Evolutionary conservation across 2,888 invertebrate species (phyloP), one percentile per base, ranked within the genome.

Genomic region (Thymelicus lineola): DNA sequence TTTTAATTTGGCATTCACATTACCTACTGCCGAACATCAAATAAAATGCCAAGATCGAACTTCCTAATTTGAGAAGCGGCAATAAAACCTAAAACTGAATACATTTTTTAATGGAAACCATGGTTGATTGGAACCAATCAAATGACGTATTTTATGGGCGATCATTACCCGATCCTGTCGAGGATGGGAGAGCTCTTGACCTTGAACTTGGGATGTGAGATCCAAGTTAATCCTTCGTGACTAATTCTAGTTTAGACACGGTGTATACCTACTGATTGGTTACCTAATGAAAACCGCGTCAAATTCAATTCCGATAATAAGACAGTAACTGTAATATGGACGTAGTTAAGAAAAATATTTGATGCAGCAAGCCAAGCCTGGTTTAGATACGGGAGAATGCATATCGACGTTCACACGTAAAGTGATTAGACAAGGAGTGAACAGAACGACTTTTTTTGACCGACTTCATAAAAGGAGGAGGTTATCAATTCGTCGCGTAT

Each of bases 121-220:
- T 84, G 78, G 80, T 85, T 90, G 88, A 90, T 91, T 91, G 90
- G 91, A 90, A 90, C 90, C 88, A 89, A 92, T 93, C 87, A 89
- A 87, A 90, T 87, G 83, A 85, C 84, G 81, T 90, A 85, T 87
- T 93, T 91, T 91, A 93, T 86, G 83, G 81, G 78, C 83, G 75
- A 82, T 81, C 82, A 83, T 83, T 80, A 81, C 79, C 77, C 76
- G 81, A 79, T 82, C 83, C 81, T 83, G 79, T 76, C n/a, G 53
- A 50, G 75, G 76, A 76, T 77, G 64, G 72, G 66, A 70, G 76
- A 75, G 74, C 77, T 74, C 77, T 79, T 82, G 85, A 81, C 87
- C 88, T 86, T 89, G 86, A 88, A 86, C 86, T 81, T 80, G 77
- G 75, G 73, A 71, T 71, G 75, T 76, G 79, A 77, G 76, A 73